phyloP scores from a whole-genome alignment of 2,113 vertebrate species.

The Centropus bengalensis region DNA sequence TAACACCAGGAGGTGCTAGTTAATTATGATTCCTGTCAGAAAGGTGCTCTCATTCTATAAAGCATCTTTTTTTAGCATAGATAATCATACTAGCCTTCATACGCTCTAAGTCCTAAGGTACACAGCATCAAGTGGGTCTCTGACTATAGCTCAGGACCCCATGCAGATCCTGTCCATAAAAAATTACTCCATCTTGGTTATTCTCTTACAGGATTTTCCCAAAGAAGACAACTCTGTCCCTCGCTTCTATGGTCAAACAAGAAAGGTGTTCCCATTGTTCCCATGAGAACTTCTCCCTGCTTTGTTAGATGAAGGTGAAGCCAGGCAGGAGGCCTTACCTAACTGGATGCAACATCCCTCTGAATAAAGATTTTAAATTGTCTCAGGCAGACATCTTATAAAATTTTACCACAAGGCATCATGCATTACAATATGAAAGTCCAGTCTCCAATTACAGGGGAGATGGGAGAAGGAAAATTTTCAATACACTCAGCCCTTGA shows the following conservation, averaged over 20 bases:
- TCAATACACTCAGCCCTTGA: not conserved
- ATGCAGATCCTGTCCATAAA: not conserved
- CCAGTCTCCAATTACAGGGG: not conserved
- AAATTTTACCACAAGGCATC: not conserved
- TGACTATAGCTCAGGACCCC: not conserved
- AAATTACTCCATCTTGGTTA: not conserved
- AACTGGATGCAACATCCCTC: not conserved
- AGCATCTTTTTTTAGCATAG: not conserved
- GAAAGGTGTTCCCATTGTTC: not conserved
- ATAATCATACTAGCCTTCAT: not conserved
- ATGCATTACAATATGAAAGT: not conserved
- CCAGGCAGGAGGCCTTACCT: not conserved
- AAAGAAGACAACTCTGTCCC: not conserved
- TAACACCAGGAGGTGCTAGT: not conserved
- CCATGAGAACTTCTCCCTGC: not conserved
- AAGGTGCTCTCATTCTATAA: not conserved
- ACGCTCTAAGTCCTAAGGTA: not conserved
- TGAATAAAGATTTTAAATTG: not conserved
- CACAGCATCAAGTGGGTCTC: fast-evolving
- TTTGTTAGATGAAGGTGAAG: not conserved
- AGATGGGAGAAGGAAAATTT: not conserved
- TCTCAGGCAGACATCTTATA: not conserved
- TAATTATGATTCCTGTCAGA: not conserved
- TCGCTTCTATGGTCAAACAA: not conserved
- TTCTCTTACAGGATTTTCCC: not conserved